Percentiles rank a stretch among this genome's conserved stretches.
Evolutionary conservation across 2,797 vertebrate species (phyloP).

Genomic region (Chrosomus eos): DNA sequence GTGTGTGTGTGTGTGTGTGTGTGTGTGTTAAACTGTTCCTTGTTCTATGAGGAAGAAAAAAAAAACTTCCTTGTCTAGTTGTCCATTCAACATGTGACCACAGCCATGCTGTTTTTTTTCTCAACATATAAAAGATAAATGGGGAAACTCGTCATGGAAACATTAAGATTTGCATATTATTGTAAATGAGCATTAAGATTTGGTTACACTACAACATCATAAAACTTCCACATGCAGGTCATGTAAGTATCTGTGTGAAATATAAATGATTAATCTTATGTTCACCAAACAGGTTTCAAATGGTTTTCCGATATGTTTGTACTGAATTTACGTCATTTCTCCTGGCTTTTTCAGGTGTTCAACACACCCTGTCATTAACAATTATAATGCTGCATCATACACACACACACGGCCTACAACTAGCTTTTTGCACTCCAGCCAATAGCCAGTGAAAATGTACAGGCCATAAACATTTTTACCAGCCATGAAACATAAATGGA

Average conservation of each 20-base stretch:
- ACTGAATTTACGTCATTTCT: neutral
- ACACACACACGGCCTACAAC: neutral
- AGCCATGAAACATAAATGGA: neutral
- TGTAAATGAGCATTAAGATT: neutral
- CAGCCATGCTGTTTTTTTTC: neutral
- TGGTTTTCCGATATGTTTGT: neutral
- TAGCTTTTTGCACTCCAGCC: neutral
- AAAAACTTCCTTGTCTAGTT: conserved; percentile 13
- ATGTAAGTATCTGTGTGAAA: neutral
- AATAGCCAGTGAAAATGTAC: neutral
- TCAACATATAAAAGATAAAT: neutral
- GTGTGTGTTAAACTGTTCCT: conserved; percentile 11
- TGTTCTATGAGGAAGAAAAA: neutral
- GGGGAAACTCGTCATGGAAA: neutral
- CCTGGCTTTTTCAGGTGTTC: neutral
- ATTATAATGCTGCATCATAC: neutral
- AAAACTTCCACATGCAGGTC: neutral
- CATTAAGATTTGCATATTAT: neutral
- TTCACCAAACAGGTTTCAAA: neutral
- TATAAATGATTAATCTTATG: neutral
- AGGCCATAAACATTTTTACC: neutral
- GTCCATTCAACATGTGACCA: neutral
- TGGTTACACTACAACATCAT: neutral
- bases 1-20: conserved; percentile 32
- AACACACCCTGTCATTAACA: neutral